phyloP scores from a whole-genome alignment of 2,113 vertebrate species.

The Suncus etruscus region DNA sequence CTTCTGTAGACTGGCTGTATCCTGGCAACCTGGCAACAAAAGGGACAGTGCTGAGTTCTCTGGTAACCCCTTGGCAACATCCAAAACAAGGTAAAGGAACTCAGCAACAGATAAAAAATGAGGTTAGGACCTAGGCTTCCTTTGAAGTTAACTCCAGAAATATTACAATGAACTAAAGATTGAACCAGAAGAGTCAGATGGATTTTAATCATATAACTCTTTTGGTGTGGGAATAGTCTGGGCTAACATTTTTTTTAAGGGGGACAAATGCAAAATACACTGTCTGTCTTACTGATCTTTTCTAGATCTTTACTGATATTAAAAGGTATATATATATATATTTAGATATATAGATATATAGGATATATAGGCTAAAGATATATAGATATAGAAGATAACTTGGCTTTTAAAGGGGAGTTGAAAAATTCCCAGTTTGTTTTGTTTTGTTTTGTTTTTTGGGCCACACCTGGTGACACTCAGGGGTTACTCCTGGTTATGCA shows the following conservation, averaged over 20 bases:
- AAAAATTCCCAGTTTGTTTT: neutral
- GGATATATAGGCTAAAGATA: too few species aligned
- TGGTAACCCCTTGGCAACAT: conserved; percentile 43
- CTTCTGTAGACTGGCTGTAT: conserved; percentile 54
- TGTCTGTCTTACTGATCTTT: neutral
- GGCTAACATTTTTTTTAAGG: neutral
- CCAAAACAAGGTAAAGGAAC: conserved; percentile 45
- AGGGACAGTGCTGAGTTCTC: neutral
- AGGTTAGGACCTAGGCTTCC: neutral
- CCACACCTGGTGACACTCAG: too few species aligned
- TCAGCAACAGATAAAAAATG: neutral
- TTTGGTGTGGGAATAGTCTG: neutral
- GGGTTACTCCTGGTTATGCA: too few species aligned
- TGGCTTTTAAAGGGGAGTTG: neutral
- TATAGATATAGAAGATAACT: neutral
- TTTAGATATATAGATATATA: too few species aligned
- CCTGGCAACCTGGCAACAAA: conserved; percentile 79
- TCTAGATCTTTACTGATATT: neutral
- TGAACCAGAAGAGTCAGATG: neutral
- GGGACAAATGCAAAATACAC: neutral
- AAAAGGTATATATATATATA: neutral
- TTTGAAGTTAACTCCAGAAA: neutral
- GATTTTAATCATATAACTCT: neutral
- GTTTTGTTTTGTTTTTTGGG: too few species aligned
- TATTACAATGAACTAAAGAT: neutral